A percentile compares a stretch with the other conserved stretches of the same genome.
Conservation (phyloP, 2,113 vertebrate species). For the Mesocricetus auratus region DNA sequence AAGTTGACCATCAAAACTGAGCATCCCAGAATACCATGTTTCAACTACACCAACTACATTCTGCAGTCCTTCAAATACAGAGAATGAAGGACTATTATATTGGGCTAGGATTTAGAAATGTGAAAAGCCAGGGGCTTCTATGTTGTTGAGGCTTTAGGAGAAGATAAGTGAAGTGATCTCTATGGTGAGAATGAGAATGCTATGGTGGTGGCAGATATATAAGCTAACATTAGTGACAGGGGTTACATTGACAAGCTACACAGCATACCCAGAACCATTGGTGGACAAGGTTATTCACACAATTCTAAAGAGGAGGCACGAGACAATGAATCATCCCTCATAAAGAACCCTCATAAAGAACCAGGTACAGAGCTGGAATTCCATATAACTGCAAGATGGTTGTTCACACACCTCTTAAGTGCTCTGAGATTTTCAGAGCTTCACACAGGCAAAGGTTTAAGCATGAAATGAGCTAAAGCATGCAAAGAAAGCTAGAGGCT, state of each 20-base stretch:
- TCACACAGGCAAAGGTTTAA: conserved; percentile 72
- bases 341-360: conserved; percentile 49
- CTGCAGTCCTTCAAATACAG: not conserved
- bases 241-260: conserved; percentile 46
- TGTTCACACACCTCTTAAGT: conserved; percentile 74
- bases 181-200: not conserved
- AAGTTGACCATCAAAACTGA: not conserved
- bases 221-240: conserved; percentile 12
- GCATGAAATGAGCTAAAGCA: conserved; percentile 72
- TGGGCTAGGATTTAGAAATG: not conserved
- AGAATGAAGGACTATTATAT: not conserved
- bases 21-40: not conserved
- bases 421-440: conserved; percentile 76
- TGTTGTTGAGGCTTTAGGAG: not conserved
- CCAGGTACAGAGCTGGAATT: conserved; percentile 67
- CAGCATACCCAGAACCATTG: conserved; percentile 41
- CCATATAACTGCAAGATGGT: conserved; percentile 74
- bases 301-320: conserved; percentile 65
- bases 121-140: not conserved
- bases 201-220: not conserved
- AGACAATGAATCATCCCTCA: conserved; percentile 66
- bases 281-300: conserved; percentile 48
- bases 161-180: not conserved
- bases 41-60: not conserved
- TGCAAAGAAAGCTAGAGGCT: conserved; percentile 72